Evolutionary conservation across 2,113 vertebrate species (phyloP).

Genomic region (Pedetes capensis): DNA sequence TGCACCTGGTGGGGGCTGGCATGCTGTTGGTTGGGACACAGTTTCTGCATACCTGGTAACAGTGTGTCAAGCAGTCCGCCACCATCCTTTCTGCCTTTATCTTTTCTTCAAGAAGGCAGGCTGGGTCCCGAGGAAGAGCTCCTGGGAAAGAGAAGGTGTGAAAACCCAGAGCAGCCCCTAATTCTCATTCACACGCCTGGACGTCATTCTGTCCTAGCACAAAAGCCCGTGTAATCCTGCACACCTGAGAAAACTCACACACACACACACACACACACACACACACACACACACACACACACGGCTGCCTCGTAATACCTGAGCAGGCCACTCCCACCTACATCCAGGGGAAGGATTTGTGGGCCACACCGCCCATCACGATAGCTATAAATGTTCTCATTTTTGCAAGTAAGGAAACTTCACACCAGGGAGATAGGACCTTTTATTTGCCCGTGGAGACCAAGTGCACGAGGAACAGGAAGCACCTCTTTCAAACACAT

Average conservation of each 20-base stretch:
- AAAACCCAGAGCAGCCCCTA: background rate
- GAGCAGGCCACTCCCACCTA: background rate
- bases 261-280: background rate
- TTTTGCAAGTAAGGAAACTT: background rate
- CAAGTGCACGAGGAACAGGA: too few relatives aligned
- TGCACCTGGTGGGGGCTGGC: too few relatives aligned
- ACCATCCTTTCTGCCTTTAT: background rate
- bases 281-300: background rate
- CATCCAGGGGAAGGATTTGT: too few relatives aligned
- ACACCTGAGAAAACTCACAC: background rate
- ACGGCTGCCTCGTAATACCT: background rate
- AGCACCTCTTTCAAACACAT: background rate
- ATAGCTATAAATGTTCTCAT: background rate
- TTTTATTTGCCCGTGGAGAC: background rate
- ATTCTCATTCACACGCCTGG: background rate
- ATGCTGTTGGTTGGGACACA: background rate
- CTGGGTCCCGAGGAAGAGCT: background rate
- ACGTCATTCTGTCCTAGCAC: background rate
- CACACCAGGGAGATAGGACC: background rate
- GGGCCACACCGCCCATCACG: too few relatives aligned
- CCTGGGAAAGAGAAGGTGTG: background rate
- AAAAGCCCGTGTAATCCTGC: background rate
- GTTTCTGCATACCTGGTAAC: constrained; percentile 24
- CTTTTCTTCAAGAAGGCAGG: background rate
- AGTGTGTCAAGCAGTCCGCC: background rate